Evolutionary conservation across 2,113 vertebrate species (phyloP).

Genomic region (Hassar affinis): DNA sequence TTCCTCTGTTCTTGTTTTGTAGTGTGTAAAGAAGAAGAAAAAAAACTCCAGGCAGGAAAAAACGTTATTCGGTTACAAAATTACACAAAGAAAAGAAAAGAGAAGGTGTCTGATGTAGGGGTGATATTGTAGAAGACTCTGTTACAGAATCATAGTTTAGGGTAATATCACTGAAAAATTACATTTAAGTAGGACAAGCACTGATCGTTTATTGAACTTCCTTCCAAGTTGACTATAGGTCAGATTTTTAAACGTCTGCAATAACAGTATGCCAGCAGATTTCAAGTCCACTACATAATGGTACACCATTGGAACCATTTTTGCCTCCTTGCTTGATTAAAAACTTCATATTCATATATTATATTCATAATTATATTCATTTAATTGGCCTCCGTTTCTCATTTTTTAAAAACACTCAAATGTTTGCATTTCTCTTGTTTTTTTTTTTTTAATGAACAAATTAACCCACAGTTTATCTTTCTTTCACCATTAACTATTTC

Average conservation of each 20-base stretch:
- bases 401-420: too few relatives aligned
- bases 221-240: not conserved
- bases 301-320: too few relatives aligned
- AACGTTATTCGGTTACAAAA: not conserved
- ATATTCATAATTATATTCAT: too few relatives aligned
- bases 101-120: not conserved
- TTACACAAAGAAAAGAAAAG: not conserved
- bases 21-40: not conserved
- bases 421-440: not conserved
- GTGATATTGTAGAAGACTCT: not conserved
- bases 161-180: not conserved
- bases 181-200: not conserved
- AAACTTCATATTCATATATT: too few relatives aligned
- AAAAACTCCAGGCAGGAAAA: not conserved
- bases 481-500: not conserved
- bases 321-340: not conserved
- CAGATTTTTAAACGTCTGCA: not conserved
- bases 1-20: constrained; percentile 21
- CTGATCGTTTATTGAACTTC: not conserved
- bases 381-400: too few relatives aligned
- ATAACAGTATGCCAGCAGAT: not conserved
- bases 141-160: not conserved
- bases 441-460: not conserved
- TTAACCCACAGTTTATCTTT: not conserved
- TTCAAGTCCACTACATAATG: too few relatives aligned